phyloP scores from a whole-genome alignment of 2,797 vertebrate species.

The Botia almorhae region DNA sequence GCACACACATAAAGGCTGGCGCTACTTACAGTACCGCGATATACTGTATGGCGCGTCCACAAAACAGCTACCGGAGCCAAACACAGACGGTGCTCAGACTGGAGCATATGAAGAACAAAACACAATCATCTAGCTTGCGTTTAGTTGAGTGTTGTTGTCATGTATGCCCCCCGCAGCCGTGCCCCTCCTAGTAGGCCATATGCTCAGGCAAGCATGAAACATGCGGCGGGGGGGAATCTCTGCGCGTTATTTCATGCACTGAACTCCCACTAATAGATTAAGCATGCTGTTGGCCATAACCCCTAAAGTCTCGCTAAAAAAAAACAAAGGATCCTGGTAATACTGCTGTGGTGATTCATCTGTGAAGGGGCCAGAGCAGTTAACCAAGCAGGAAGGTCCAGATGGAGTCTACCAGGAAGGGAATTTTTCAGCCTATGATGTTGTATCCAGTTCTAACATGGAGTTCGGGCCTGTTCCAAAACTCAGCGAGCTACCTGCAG shows the following conservation, averaged over 20 bases:
- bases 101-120: constrained; percentile 68
- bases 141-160: neutral
- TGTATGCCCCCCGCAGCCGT: constrained; percentile 58
- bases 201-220: constrained; percentile 73
- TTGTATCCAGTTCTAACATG: too few relatives aligned
- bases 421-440: neutral
- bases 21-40: constrained; percentile 3
- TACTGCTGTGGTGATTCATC: constrained; percentile 70
- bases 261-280: neutral
- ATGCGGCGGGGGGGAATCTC: neutral
- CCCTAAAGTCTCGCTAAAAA: neutral
- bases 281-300: neutral
- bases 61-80: neutral
- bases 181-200: constrained; percentile 59
- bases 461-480: too few relatives aligned
- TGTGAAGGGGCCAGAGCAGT: constrained; percentile 68
- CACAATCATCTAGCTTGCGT: constrained; percentile 63
- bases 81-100: constrained; percentile 26
- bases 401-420: neutral
- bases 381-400: neutral
- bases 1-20: neutral
- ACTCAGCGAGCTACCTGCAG: too few relatives aligned
- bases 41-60: constrained; percentile 7
- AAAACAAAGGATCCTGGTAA: constrained; percentile 14
- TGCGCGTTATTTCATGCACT: neutral